Evolutionary conservation across 2,797 vertebrate genomes (phyloP).

Genomic region (Pyrocephalus nanus): DNA sequence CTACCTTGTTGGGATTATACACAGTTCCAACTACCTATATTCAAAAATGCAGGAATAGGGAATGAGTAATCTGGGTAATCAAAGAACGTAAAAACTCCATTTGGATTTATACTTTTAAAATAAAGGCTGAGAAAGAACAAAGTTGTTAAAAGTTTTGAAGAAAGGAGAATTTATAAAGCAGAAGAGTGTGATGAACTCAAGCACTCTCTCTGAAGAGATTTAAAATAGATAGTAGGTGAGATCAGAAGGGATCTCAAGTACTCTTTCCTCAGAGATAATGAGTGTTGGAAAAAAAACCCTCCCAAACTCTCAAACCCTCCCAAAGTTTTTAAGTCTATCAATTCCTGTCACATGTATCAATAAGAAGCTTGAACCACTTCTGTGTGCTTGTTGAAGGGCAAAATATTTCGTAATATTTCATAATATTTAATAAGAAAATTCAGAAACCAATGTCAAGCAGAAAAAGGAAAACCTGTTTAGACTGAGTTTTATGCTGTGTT

Average conservation of each 20-base stretch:
- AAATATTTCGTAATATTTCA: neutral
- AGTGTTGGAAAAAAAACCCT: accelerated
- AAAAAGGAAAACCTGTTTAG: neutral
- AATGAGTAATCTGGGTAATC: neutral
- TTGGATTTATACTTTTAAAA: neutral
- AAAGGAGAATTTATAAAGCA: neutral
- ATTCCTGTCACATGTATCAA: neutral
- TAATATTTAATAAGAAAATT: neutral
- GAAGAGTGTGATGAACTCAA: accelerated
- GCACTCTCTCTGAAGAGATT: neutral
- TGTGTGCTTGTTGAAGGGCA: neutral
- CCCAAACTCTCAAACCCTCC: neutral
- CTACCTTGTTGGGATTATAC: neutral
- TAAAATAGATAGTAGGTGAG: neutral
- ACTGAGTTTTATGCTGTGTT: neutral
- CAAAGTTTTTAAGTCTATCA: neutral
- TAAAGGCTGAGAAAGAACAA: neutral
- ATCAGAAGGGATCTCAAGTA: neutral
- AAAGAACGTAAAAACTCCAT: neutral
- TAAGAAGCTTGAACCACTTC: neutral
- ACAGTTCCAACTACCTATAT: neutral
- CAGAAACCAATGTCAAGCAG: neutral
- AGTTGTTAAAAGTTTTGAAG: neutral
- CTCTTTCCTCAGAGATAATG: neutral
- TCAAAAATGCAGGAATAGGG: neutral